Percentiles rank a stretch among this genome's conserved stretches.
phyloP scores from a whole-genome alignment of 2,888 invertebrate genomes.

The Oligia fasciuncula region DNA sequence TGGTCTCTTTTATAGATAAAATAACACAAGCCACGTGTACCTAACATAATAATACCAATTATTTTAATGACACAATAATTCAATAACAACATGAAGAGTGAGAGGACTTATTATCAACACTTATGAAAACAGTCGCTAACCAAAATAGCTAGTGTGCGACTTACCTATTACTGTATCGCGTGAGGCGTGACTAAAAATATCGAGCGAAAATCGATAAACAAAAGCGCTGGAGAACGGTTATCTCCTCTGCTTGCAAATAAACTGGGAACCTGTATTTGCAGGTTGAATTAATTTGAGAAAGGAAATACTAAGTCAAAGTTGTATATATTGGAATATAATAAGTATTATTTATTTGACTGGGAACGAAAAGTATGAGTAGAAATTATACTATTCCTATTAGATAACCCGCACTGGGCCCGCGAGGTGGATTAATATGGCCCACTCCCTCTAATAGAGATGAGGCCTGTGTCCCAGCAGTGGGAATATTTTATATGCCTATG shows the following conservation, averaged over 20 bases:
- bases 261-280: neutral
- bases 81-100: neutral
- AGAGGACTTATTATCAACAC: slow-evolving; percentile 1
- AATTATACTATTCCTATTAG: neutral
- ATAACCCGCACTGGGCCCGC: neutral
- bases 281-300: neutral
- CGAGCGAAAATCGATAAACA: slow-evolving; percentile 71
- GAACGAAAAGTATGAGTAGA: neutral
- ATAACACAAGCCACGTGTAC: neutral
- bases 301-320: too few relatives aligned
- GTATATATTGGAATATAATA: too few relatives aligned
- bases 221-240: slow-evolving; percentile 37
- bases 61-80: slow-evolving; percentile 10
- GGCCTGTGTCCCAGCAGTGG: too few relatives aligned
- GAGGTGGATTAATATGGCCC: neutral
- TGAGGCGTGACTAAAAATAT: slow-evolving; percentile 76
- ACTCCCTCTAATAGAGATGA: neutral
- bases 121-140: slow-evolving; percentile 14
- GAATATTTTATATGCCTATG: neutral
- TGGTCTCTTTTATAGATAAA: neutral
- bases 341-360: neutral
- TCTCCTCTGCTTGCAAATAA: slow-evolving; percentile 29
- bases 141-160: slow-evolving; percentile 44
- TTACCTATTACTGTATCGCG: slow-evolving; percentile 72
- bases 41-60: neutral